Evolutionary conservation across 1,140 invertebrate species (phyloP).

Genomic region (Caenorhabditis brenneri): DNA sequence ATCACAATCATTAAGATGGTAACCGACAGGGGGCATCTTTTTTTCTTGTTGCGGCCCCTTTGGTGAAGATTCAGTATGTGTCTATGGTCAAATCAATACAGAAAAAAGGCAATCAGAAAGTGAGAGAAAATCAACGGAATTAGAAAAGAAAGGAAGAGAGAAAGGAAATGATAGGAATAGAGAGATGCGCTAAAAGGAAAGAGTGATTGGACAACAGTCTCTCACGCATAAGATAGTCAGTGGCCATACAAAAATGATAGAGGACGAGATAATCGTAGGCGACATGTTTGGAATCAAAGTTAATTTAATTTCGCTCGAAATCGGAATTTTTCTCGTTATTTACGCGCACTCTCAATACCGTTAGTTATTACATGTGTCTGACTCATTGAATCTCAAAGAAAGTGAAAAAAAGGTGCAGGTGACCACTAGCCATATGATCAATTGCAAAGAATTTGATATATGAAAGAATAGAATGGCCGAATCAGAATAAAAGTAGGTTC

Average conservation of each 20-base stretch:
- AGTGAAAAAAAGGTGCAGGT: not conserved
- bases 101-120: constrained; percentile 12
- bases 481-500: not conserved
- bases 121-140: constrained; percentile 30
- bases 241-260: not conserved
- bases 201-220: not conserved
- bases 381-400: not conserved
- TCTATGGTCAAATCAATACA: not conserved
- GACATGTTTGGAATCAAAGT: not conserved
- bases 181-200: not conserved
- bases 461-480: not conserved
- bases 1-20: constrained; percentile 22
- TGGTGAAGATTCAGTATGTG: not conserved
- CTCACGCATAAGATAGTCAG: not conserved
- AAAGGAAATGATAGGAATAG: not conserved
- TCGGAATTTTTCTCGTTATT: not conserved
- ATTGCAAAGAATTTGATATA: not conserved
- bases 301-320: constrained; percentile 8
- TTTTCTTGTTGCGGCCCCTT: not conserved
- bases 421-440: not conserved
- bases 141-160: not conserved
- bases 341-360: not conserved
- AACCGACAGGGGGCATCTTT: not conserved
- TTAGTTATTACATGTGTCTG: not conserved
- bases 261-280: constrained; percentile 27